Evolutionary conservation across 2,113 vertebrate genomes (phyloP).

Genomic region (Centropus bengalensis): DNA sequence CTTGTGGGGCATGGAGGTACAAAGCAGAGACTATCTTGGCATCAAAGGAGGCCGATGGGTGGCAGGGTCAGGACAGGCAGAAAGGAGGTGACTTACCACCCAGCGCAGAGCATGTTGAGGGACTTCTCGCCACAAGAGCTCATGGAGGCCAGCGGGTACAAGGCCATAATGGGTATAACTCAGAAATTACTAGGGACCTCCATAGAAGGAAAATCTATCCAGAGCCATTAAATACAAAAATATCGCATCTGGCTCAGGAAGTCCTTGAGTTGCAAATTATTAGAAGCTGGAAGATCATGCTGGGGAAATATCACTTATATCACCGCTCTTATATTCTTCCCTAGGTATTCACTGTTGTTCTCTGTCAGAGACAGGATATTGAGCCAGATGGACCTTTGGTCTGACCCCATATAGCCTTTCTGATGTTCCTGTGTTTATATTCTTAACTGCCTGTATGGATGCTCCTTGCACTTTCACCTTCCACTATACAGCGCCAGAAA

Average conservation of each 20-base stretch:
- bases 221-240: conserved; percentile 38
- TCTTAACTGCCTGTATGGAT: conserved; percentile 50
- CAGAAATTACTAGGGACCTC: conserved; percentile 12
- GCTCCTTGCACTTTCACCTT: conserved; percentile 57
- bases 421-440: conserved; percentile 58
- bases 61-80: neutral
- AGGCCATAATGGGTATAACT: conserved; percentile 13
- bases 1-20: neutral
- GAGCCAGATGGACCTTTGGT: conserved; percentile 57
- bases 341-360: conserved; percentile 45
- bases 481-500: neutral
- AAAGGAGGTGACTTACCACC: neutral
- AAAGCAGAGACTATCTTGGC: neutral
- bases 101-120: neutral
- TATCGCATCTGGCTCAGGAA: conserved; percentile 35
- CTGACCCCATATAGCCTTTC: conserved; percentile 47
- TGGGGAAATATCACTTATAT: conserved; percentile 52
- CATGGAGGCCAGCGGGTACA: rapidly evolving
- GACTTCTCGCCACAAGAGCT: neutral
- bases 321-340: conserved; percentile 51
- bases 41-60: neutral
- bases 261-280: conserved; percentile 61
- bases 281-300: conserved; percentile 27
- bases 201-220: conserved; percentile 21
- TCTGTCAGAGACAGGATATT: conserved; percentile 65